These are phyloP conservation scores for Chloromyia formosa DNA, from an alignment of 2,888 invertebrate genomes.

Conservation along the genomic window DNA sequence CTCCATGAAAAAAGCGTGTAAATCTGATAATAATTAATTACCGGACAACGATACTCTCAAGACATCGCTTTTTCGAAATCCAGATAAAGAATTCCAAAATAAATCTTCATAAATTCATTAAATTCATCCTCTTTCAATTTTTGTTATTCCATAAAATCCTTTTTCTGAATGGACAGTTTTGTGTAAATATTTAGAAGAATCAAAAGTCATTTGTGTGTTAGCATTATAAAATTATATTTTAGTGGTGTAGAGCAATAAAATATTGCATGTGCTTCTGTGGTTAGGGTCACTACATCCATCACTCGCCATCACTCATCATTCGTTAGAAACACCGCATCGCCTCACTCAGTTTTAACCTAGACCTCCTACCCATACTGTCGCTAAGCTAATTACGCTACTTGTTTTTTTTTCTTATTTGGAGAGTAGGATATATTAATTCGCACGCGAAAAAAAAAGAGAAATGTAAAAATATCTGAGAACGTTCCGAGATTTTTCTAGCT, in stretches of 20 bases:
- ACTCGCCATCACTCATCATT: slow-evolving; percentile 8
- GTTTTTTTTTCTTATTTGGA: neutral
- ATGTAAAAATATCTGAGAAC: slow-evolving; percentile 7
- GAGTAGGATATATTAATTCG: too few relatives aligned
- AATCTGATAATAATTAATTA: too few relatives aligned
- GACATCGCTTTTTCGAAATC: too few relatives aligned
- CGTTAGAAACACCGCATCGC: neutral
- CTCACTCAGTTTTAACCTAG: neutral
- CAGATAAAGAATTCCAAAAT: too few relatives aligned
- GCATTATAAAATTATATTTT: neutral
- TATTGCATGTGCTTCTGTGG: neutral
- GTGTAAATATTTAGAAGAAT: slow-evolving; percentile 18
- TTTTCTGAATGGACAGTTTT: neutral
- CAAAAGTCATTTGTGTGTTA: neutral
- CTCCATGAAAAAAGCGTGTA: too few relatives aligned
- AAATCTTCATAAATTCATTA: too few relatives aligned
- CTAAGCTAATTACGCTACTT: neutral
- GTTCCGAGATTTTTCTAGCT: neutral
- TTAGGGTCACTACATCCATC: too few relatives aligned
- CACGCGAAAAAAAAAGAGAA: neutral
- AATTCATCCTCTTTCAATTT: too few relatives aligned
- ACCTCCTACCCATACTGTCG: slow-evolving; percentile 24
- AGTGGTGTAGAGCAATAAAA: slow-evolving; percentile 1
- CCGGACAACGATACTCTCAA: too few relatives aligned
- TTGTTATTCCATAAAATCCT: neutral